Percentiles rank a stretch among this genome's conserved stretches.
Conservation (phyloP, 2,797 vertebrate species). For the Harpia harpyja region DNA sequence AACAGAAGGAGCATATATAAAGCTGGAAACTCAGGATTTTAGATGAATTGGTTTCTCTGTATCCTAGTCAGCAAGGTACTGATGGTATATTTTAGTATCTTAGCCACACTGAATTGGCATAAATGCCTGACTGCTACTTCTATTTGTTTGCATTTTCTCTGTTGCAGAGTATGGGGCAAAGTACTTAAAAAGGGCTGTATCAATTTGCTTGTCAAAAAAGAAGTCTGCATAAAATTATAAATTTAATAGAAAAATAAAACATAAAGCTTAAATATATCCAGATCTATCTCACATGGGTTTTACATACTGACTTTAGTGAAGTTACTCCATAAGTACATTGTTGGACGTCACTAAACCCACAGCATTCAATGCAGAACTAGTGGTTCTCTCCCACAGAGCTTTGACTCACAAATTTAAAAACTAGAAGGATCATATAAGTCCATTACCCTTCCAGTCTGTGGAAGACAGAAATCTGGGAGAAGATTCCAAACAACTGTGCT, state of each 20-base stretch:
- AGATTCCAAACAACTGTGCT: not conserved
- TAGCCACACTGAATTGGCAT: not conserved
- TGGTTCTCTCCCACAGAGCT: not conserved
- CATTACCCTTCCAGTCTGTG: not conserved
- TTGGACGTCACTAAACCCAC: not conserved
- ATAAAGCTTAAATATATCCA: not conserved
- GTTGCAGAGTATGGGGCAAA: not conserved
- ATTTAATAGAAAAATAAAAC: not conserved
- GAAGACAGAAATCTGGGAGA: not conserved
- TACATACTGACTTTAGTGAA: not conserved
- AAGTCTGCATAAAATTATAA: not conserved
- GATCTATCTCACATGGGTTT: not conserved
- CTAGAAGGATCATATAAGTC: not conserved
- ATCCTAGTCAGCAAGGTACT: not conserved
- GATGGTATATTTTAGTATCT: not conserved
- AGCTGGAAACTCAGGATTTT: not conserved
- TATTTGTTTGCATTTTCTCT: not conserved
- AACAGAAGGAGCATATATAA: not conserved
- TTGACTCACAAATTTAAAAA: not conserved
- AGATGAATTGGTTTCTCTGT: not conserved
- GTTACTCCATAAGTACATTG: not conserved
- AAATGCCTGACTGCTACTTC: not conserved
- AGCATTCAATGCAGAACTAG: not conserved
- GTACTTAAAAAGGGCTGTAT: not conserved
- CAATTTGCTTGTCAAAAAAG: not conserved